Conservation (phyloP, 2,888 invertebrate species). For the Lepetodrilus schrolli region DNA sequence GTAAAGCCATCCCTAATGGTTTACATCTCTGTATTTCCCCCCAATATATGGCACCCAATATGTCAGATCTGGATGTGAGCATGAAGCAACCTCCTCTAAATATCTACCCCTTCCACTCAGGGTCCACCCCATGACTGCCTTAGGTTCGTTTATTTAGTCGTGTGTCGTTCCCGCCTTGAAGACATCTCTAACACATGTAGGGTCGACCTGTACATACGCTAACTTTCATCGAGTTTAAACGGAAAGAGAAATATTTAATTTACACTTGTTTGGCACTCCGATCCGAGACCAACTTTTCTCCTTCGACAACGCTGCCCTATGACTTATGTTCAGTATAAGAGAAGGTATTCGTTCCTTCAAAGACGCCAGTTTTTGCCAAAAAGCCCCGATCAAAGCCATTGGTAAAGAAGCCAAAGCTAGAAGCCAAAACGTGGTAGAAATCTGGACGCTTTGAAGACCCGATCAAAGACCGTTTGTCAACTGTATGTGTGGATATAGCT, state of each 20-base stretch:
- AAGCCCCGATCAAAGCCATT: conserved; percentile 11
- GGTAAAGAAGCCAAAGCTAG: conserved; percentile 1
- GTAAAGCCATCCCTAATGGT: too few relatives aligned
- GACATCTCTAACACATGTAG: neutral
- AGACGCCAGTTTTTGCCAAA: conserved; percentile 14
- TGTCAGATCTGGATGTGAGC: neutral
- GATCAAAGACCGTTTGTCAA: conserved; percentile 12
- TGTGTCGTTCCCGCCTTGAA: too few relatives aligned
- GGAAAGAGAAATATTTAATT: conserved; percentile 26
- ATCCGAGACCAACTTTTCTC: neutral
- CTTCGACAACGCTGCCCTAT: neutral
- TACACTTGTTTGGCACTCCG: conserved; percentile 6
- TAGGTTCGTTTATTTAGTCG: too few relatives aligned
- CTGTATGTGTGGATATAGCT: conserved; percentile 1
- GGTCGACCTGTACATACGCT: neutral
- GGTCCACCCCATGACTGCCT: too few relatives aligned
- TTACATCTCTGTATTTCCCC: too few relatives aligned
- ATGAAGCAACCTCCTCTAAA: too few relatives aligned
- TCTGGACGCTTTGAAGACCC: conserved; percentile 19
- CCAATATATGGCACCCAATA: neutral
- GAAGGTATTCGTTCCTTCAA: conserved; percentile 21
- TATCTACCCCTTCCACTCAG: too few relatives aligned
- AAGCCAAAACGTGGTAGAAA: conserved; percentile 26
- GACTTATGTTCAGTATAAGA: conserved; percentile 12
- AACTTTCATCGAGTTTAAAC: conserved; percentile 1